These are phyloP conservation scores for Pteropus alecto DNA, from an alignment of 2,113 vertebrate species.

Conservation along the genomic window DNA sequence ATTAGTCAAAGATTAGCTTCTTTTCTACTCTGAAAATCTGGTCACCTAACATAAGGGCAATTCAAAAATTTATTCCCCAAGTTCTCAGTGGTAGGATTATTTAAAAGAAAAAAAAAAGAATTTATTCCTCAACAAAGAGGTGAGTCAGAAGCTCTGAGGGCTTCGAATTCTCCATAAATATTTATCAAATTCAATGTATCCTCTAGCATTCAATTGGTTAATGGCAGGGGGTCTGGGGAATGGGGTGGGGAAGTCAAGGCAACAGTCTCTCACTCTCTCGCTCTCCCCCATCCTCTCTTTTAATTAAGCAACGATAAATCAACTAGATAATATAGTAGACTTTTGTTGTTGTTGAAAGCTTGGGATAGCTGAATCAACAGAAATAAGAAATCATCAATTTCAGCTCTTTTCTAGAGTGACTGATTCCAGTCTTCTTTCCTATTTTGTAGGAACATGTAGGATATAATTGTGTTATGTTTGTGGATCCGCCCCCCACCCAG, in stretches of 20 bases:
- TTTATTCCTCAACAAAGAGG: background rate
- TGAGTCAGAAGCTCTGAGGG: background rate
- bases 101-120: background rate
- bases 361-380: background rate
- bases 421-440: background rate
- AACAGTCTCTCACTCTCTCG: background rate
- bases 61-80: background rate
- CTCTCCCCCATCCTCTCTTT: background rate
- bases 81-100: too few relatives aligned
- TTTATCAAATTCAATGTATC: background rate
- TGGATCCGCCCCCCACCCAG: background rate
- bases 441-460: background rate
- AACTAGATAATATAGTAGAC: background rate
- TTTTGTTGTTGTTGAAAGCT: background rate
- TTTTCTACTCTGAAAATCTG: background rate
- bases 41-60: background rate
- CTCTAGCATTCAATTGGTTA: too few relatives aligned
- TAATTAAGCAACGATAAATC: background rate
- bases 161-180: background rate
- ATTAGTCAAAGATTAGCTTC: background rate
- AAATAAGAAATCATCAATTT: background rate
- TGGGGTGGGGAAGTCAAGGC: background rate
- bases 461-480: background rate
- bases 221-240: background rate
- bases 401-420: background rate